Conservation (phyloP, 2,113 vertebrate species). For the Mobula birostris region DNA sequence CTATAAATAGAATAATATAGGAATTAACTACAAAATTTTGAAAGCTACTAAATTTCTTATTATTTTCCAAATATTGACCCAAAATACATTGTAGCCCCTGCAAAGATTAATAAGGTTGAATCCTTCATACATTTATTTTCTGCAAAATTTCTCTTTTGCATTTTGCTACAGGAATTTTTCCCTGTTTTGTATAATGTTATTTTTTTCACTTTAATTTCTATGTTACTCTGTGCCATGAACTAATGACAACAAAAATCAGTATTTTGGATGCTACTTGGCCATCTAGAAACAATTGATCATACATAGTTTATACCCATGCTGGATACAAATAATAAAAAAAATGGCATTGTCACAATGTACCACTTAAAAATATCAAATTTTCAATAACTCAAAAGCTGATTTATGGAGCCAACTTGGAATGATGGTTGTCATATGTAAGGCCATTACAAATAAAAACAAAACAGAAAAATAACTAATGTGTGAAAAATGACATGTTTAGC, state of each 20-base stretch:
- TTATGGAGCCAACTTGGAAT: background rate
- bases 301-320: background rate
- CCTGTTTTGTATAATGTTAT: background rate
- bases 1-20: background rate
- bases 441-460: background rate
- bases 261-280: background rate
- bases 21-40: background rate
- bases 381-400: background rate
- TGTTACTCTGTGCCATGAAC: background rate
- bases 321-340: background rate
- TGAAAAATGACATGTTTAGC: slow-evolving; percentile 7
- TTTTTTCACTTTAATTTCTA: background rate
- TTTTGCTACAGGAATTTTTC: background rate
- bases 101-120: background rate
- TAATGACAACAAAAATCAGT: background rate
- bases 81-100: background rate
- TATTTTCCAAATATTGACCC: background rate
- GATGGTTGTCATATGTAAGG: background rate
- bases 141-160: background rate
- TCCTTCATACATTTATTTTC: background rate
- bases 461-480: background rate
- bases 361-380: background rate
- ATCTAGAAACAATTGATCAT: background rate
- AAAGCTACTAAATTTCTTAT: background rate
- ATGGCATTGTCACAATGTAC: background rate